These are phyloP conservation scores for Mellilla xanthometata DNA, from an alignment of 2,888 invertebrate genomes.

Conservation along the genomic window DNA sequence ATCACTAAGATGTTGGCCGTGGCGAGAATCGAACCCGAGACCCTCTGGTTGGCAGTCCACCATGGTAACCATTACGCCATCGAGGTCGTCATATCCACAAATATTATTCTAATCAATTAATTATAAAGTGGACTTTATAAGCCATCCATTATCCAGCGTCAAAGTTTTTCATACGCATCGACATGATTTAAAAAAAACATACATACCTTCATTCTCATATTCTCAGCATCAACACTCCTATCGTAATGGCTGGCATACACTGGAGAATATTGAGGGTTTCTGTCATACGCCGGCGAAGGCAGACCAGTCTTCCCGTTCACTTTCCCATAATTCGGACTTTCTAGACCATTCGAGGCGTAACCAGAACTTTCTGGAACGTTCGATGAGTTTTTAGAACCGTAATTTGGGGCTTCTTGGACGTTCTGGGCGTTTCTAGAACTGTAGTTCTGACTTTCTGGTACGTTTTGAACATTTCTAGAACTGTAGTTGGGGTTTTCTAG, in stretches of 20 bases:
- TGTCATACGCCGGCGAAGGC: conserved; percentile 59
- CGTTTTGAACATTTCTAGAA: conserved; percentile 1
- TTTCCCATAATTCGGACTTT: conserved; percentile 33
- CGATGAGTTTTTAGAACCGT: conserved; percentile 1
- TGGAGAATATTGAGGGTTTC: conserved; percentile 68
- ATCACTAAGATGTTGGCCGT: too few relatives aligned
- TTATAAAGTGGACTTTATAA: too few relatives aligned
- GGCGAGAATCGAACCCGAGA: too few relatives aligned
- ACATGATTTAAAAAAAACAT: background rate
- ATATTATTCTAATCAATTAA: too few relatives aligned
- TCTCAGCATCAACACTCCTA: conserved; percentile 71
- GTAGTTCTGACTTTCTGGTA: background rate
- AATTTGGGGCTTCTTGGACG: background rate
- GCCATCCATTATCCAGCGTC: too few relatives aligned
- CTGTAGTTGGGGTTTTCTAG: background rate
- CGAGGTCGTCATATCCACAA: too few relatives aligned
- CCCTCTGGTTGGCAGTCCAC: too few relatives aligned
- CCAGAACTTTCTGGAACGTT: too few relatives aligned
- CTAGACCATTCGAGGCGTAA: too few relatives aligned
- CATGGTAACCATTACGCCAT: too few relatives aligned
- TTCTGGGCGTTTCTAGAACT: conserved; percentile 5
- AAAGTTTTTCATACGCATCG: too few relatives aligned
- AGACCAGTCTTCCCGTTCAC: conserved; percentile 40
- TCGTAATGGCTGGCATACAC: conserved; percentile 62
- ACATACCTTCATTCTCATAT: conserved; percentile 64